These are phyloP conservation scores for Cheirogaleus medius DNA, from an alignment of 2,113 vertebrate genomes.

Conservation along the genomic window DNA sequence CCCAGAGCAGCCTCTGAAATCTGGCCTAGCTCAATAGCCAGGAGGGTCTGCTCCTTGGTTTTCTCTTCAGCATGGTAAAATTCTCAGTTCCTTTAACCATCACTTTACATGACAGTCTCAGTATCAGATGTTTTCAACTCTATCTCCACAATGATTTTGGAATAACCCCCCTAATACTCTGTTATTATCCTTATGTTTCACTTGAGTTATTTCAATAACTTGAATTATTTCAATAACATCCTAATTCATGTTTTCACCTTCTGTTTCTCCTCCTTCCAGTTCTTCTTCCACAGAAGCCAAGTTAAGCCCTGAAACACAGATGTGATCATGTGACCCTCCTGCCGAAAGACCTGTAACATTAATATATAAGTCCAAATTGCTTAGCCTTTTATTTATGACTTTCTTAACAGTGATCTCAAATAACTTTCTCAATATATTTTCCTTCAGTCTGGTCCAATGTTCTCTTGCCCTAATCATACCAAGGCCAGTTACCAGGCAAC, in stretches of 20 bases:
- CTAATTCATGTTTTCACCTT: background rate
- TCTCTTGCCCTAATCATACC: background rate
- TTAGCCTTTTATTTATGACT: background rate
- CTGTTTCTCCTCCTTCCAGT: background rate
- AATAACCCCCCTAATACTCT: background rate
- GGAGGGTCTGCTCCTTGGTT: background rate
- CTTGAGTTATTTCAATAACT: background rate
- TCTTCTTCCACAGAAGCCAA: background rate
- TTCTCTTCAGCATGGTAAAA: background rate
- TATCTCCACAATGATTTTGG: background rate
- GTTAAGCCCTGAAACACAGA: background rate
- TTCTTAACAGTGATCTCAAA: background rate
- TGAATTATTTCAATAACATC: background rate
- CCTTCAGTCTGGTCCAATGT: background rate
- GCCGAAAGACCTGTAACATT: background rate
- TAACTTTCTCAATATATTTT: constrained; percentile 11
- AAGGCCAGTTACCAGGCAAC: background rate
- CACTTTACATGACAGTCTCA: background rate
- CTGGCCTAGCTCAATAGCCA: background rate
- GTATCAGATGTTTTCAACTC: background rate
- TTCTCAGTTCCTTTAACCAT: background rate
- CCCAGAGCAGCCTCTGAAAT: background rate
- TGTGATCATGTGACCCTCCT: background rate
- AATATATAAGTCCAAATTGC: background rate
- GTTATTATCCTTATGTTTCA: background rate